Conservation (phyloP, 2,113 vertebrate genomes). For the Delphinus delphis region DNA sequence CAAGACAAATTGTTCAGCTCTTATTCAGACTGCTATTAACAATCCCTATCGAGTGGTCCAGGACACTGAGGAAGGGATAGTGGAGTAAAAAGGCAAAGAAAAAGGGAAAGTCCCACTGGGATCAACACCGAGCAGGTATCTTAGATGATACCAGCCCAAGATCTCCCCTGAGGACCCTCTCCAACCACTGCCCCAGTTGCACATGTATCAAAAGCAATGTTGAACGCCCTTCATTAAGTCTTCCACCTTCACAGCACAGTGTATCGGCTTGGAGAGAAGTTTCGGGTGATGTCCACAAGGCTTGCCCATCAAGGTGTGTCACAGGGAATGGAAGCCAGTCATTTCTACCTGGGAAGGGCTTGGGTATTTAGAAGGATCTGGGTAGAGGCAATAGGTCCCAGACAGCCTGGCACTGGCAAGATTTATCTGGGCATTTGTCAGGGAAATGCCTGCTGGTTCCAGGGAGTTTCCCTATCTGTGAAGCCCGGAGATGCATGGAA, state of each 20-base stretch:
- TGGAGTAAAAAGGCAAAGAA: neutral
- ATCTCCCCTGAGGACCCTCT: neutral
- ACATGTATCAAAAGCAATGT: neutral
- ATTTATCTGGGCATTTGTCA: conserved; percentile 58
- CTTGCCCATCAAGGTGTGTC: neutral
- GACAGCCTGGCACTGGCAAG: conserved; percentile 56
- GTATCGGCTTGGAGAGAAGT: neutral
- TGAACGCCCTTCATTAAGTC: neutral
- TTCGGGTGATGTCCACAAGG: neutral
- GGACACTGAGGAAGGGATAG: neutral
- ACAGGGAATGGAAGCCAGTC: neutral
- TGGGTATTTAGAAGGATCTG: conserved; percentile 40
- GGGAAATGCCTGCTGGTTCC: conserved; percentile 41
- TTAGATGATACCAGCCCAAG: neutral
- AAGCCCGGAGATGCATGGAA: conserved; percentile 33
- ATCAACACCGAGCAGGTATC: neutral
- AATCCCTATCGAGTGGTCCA: neutral
- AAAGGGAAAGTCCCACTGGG: accelerated
- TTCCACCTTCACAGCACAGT: neutral
- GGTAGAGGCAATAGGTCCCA: conserved; percentile 59
- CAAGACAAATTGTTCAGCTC: neutral
- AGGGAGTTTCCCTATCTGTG: conserved; percentile 46
- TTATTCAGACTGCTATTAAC: neutral
- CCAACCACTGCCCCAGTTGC: neutral
- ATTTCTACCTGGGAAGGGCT: neutral